phyloP scores from a whole-genome alignment of 1,140 invertebrate species.

The Palaemon carinicauda region DNA sequence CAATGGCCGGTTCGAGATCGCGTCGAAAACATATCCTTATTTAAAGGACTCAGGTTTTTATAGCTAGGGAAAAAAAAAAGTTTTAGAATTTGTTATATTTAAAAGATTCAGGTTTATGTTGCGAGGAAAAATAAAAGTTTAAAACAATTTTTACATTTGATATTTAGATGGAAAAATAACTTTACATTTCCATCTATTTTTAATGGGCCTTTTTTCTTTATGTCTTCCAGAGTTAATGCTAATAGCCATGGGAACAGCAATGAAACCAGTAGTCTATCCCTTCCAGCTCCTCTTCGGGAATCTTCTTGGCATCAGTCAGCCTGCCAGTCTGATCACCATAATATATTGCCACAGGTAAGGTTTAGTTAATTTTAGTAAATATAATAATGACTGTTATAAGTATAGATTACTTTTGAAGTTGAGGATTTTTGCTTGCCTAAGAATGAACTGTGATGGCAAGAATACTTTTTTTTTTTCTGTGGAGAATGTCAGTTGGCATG shows the following conservation, averaged over 20 bases:
- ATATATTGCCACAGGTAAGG: conserved; percentile 33
- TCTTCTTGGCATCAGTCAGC: conserved; percentile 9
- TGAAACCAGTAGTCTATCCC: conserved; percentile 9
- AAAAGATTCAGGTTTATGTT: no score
- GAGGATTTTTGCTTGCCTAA: neutral
- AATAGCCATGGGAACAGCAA: neutral
- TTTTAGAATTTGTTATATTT: no score
- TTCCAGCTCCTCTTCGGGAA: conserved; percentile 29
- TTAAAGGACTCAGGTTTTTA: no score
- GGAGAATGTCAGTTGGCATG: no score
- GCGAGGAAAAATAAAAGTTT: no score
- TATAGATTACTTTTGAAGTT: neutral
- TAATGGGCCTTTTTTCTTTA: neutral
- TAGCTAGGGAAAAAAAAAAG: no score
- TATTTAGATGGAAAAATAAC: no score
- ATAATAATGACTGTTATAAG: neutral
- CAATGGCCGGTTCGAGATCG: no score
- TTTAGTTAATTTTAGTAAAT: neutral
- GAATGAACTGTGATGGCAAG: no score
- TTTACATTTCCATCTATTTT: neutral
- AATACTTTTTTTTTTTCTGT: no score
- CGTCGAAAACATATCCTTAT: no score
- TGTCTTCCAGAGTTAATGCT: conserved; percentile 32
- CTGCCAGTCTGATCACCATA: conserved; percentile 15
- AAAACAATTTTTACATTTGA: no score